Base-by-base conservation (phyloP, 1,140 invertebrate species). In the Aphis craccivora region DNA sequence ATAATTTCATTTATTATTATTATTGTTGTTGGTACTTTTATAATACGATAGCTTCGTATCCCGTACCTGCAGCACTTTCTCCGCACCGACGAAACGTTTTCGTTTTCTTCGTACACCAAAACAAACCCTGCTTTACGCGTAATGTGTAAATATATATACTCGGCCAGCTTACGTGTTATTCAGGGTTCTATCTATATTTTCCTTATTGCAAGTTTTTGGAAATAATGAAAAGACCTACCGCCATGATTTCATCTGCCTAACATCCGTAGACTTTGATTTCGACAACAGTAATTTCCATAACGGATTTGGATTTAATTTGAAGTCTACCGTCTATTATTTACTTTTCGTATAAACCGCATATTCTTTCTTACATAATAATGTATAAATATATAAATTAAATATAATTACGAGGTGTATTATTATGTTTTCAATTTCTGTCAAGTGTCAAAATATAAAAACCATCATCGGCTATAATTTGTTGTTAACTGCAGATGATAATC, bases 1-100 rank as follows among this genome's bases (percentile, higher is more conserved):
- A 93, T 92, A 48, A 83, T 92, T 86, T 93, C 91, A 53, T 93
- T 93, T 92, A 37, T 37, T 53, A 84, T 92, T 76, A 91, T 92
- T 76, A 91, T 91, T 45, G 23, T 89, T 86, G 87, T 37, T 25
- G 40, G 37, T 40, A 43, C 22, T 37, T 23, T 43, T 83, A 83
- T 81, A 45, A 83, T 81, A 45, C 43, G 48, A 84, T n/a, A 48
- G 30, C 60, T 76, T 51, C 76, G 43, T 55, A 60, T n/a, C n/a
- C n/a, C 37, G 37, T 84, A 35, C 25, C 40, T 9, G 30, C 11
- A 11, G 8, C 25, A 90, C 89, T 90, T 90, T 90, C 89, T 43
- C 89, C 89, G 11, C 18, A 22, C 40, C n/a, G 7, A 51, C n/a
- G 35, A 55, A 89, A 55, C 51, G 35, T 89, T 89, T 89, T 89